These are phyloP conservation scores for Paracanthobrama guichenoti DNA, from an alignment of 2,113 vertebrate genomes.

Conservation along the genomic window DNA sequence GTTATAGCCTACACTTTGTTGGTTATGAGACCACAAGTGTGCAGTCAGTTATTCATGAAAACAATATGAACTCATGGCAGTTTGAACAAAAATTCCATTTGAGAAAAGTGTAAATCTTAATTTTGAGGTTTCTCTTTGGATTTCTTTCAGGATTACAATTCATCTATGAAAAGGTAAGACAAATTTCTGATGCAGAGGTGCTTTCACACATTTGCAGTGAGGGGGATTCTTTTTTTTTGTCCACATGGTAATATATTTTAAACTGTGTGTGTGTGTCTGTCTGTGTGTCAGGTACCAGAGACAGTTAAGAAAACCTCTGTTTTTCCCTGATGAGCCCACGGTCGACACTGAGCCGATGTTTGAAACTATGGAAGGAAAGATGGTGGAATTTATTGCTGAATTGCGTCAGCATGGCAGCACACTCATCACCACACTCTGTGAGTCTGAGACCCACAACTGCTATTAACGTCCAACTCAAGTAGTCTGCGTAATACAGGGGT, in stretches of 20 bases:
- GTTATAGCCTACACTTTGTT: too few relatives aligned
- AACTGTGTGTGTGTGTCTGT: not conserved
- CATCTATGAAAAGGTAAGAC: conserved; percentile 51
- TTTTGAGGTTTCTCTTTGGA: not conserved
- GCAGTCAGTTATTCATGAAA: too few relatives aligned
- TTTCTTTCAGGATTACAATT: conserved; percentile 56
- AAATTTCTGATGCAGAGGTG: not conserved
- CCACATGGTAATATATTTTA: not conserved
- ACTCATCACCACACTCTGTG: conserved; percentile 64
- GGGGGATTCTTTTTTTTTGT: not conserved
- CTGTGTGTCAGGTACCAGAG: conserved; percentile 58
- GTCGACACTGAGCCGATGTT: conserved; percentile 65
- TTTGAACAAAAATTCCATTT: not conserved
- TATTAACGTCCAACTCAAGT: not conserved
- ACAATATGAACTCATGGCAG: too few relatives aligned
- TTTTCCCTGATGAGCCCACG: conserved; percentile 64
- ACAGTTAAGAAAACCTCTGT: conserved; percentile 67
- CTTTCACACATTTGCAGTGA: not conserved
- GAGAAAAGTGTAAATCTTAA: not conserved
- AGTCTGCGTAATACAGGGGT: too few relatives aligned
- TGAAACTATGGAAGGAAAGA: conserved; percentile 67
- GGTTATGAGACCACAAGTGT: too few relatives aligned
- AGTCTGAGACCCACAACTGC: conserved; percentile 17
- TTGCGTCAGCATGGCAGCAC: conserved; percentile 50
- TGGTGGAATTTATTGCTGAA: conserved; percentile 65